Conservation (phyloP, 2,888 invertebrate genomes). For the Eupithecia vulgata region DNA sequence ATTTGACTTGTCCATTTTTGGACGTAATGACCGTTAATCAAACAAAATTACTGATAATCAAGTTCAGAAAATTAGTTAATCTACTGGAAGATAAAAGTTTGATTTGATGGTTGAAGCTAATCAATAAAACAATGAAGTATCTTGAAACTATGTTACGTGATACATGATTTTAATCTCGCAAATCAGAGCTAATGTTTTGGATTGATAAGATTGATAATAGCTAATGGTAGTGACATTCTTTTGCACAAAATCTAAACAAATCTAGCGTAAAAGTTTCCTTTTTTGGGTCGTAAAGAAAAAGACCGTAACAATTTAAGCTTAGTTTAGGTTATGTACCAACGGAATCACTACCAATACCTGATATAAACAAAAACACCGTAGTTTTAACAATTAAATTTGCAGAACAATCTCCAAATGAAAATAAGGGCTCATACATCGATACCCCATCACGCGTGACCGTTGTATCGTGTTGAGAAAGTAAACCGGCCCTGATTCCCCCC, state of each 20-base stretch:
- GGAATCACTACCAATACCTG: no score
- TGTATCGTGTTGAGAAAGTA: constrained; percentile 69
- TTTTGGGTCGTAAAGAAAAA: no score
- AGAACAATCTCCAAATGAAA: constrained; percentile 19
- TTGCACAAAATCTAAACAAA: no score
- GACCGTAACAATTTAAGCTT: no score
- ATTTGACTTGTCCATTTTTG: not conserved
- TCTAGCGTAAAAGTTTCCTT: no score
- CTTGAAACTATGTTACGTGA: not conserved
- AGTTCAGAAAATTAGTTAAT: not conserved
- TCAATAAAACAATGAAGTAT: not conserved
- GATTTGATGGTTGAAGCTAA: not conserved
- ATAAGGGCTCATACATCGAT: constrained; percentile 42
- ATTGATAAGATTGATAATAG: no score
- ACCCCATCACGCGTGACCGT: constrained; percentile 57
- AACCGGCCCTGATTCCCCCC: constrained; percentile 69
- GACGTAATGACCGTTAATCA: not conserved
- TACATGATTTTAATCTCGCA: not conserved
- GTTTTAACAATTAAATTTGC: not conserved
- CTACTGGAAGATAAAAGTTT: not conserved
- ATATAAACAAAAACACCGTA: not conserved
- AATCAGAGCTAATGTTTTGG: not conserved
- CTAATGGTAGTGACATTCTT: no score
- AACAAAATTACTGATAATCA: not conserved
- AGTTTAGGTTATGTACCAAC: no score